Evolutionary conservation across 2,113 vertebrate species (phyloP).

Genomic region (Pluvianellus socialis): DNA sequence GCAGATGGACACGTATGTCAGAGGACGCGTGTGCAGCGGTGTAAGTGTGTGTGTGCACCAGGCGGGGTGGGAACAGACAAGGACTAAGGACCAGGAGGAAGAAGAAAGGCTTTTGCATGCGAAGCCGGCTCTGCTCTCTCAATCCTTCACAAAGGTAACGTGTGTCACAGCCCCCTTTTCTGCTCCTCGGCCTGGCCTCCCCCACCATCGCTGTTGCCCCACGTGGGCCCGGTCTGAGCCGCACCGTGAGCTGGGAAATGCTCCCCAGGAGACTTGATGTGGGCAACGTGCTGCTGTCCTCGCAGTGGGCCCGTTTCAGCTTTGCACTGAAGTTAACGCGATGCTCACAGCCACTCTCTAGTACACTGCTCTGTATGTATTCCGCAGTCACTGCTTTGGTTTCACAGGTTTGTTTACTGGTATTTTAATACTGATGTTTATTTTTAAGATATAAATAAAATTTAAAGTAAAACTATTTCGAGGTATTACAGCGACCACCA

Average conservation of each 20-base stretch:
- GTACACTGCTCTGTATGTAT: neutral
- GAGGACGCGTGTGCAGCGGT: neutral
- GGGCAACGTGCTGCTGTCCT: neutral
- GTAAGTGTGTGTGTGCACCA: neutral
- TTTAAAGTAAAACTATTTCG: conserved; percentile 19
- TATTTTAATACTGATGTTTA: conserved; percentile 42
- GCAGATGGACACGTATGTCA: neutral
- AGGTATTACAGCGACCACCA: neutral
- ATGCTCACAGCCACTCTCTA: neutral
- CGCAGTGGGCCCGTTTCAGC: neutral
- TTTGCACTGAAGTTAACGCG: neutral
- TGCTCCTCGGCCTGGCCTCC: neutral
- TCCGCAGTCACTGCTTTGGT: neutral
- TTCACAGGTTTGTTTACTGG: neutral
- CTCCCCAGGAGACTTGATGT: neutral
- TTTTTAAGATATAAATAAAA: conserved; percentile 62
- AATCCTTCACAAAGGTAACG: neutral
- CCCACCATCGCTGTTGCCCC: neutral
- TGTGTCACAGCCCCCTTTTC: fast-evolving
- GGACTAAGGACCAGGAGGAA: neutral
- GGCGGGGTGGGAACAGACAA: neutral
- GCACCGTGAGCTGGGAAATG: neutral
- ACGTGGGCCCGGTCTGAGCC: neutral
- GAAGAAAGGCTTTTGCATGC: neutral
- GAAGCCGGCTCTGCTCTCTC: neutral